phyloP scores from a whole-genome alignment of 1,140 invertebrate genomes.

The Drosophila seguyi region DNA sequence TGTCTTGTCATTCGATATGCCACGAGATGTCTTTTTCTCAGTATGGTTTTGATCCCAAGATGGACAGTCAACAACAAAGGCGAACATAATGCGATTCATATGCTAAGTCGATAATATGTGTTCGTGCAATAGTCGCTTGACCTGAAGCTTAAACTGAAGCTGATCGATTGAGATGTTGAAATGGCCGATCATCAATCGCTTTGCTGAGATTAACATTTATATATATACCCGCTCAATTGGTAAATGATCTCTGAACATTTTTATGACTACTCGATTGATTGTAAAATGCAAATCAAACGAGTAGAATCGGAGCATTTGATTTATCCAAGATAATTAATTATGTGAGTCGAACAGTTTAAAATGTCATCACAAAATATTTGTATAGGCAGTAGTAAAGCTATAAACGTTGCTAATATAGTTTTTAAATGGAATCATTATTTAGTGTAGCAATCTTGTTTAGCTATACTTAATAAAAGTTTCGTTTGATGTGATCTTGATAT shows the following conservation, averaged over 20 bases:
- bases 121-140: constrained; percentile 23
- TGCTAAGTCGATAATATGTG: constrained; percentile 48
- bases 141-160: constrained; percentile 21
- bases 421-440: constrained; percentile 1
- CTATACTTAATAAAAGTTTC: neutral
- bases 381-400: neutral
- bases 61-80: constrained; percentile 29
- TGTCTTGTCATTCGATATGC: constrained; percentile 55
- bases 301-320: constrained; percentile 28
- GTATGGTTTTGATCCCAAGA: constrained; percentile 29
- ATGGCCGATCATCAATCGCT: constrained; percentile 44
- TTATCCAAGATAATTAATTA: constrained; percentile 24
- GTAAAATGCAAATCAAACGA: constrained; percentile 37
- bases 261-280: constrained; percentile 45
- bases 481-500: neutral
- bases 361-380: constrained; percentile 5
- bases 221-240: constrained; percentile 20
- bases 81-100: constrained; percentile 59
- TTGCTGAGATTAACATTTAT: constrained; percentile 31
- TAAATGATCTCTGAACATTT: constrained; percentile 43
- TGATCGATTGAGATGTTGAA: constrained; percentile 55
- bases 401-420: neutral
- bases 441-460: neutral
- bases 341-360: neutral
- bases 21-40: constrained; percentile 19